Percentiles rank a stretch among this genome's conserved stretches.
These are phyloP conservation scores for Mactromeris polynyma DNA, from an alignment of 2,888 invertebrate species.

Conservation along the genomic window DNA sequence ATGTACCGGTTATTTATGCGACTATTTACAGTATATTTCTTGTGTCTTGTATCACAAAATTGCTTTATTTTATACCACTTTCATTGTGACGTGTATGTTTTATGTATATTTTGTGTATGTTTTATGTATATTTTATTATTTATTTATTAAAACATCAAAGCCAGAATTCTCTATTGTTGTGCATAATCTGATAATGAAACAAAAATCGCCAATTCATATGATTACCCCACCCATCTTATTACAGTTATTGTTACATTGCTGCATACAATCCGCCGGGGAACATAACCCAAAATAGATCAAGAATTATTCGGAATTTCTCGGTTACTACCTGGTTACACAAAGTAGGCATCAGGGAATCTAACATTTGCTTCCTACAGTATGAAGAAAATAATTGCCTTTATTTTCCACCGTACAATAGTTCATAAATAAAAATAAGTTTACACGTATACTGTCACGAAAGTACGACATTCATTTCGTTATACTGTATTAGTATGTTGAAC, in stretches of 20 bases:
- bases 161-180: not conserved
- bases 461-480: no score
- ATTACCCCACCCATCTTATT: not conserved
- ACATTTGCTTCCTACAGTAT: no score
- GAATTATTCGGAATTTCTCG: not conserved
- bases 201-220: not conserved
- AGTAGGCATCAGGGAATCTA: no score
- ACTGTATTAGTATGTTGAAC: no score
- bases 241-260: not conserved
- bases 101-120: no score
- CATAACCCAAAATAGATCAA: not conserved
- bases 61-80: not conserved
- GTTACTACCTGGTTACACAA: not conserved
- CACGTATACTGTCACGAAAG: no score
- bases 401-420: no score
- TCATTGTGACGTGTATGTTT: not conserved
- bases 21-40: not conserved
- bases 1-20: not conserved
- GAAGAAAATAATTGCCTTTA: no score
- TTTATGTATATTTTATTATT: constrained; percentile 12
- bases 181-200: not conserved
- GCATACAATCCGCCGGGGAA: not conserved
- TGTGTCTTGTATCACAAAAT: not conserved
- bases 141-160: constrained; percentile 3
- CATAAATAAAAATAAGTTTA: no score